These are phyloP conservation scores for Apoderus coryli DNA, from an alignment of 2,888 invertebrate species.

Conservation along the genomic window DNA sequence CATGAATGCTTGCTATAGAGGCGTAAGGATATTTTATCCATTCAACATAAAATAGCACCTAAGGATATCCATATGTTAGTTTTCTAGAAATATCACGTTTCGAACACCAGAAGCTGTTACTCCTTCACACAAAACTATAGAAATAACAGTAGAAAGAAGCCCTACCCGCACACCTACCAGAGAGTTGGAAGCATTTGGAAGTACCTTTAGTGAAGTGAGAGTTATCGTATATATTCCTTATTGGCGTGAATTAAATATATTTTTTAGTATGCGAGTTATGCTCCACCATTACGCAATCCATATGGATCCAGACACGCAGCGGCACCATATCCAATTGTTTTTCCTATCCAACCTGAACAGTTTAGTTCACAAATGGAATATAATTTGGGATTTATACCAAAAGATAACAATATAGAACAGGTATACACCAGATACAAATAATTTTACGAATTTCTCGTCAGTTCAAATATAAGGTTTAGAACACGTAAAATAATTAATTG, in stretches of 20 bases:
- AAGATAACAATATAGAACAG: constrained; percentile 20
- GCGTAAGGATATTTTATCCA: no score
- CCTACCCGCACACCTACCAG: constrained; percentile 12
- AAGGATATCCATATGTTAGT: no score
- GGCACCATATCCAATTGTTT: constrained; percentile 14
- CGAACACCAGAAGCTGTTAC: no score
- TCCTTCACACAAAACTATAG: constrained; percentile 13
- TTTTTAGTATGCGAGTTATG: constrained; percentile 13
- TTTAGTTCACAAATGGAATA: constrained; percentile 18
- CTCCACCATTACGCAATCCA: no score
- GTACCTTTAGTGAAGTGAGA: constrained; percentile 9
- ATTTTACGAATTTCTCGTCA: not conserved
- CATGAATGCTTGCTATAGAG: no score
- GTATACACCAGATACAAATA: constrained; percentile 9
- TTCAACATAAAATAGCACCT: no score
- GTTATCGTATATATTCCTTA: no score
- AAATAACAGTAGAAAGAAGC: constrained; percentile 12
- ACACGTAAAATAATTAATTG: no score
- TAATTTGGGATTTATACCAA: constrained; percentile 20
- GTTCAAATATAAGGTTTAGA: no score
- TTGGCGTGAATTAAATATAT: not conserved
- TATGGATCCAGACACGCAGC: no score
- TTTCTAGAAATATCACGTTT: no score
- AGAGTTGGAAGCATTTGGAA: constrained; percentile 8
- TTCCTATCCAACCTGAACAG: constrained; percentile 15